A percentile compares a stretch with the other conserved stretches of the same genome.
phyloP scores from a whole-genome alignment of 2,113 vertebrate genomes.

The Climacteris rufus region DNA sequence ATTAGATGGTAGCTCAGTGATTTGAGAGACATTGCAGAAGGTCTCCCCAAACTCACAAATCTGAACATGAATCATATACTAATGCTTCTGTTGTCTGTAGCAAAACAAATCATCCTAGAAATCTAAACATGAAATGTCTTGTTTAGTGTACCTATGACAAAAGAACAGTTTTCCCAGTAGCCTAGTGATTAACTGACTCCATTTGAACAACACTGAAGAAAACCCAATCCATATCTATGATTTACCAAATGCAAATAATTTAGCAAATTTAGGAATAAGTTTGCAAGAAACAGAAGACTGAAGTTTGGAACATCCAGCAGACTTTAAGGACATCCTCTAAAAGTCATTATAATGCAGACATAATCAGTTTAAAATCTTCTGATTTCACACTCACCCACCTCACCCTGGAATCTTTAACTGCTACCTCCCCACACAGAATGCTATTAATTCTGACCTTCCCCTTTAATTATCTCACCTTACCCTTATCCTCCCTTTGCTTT shows the following conservation, averaged over 20 bases:
- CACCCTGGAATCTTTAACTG: neutral
- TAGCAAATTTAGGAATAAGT: neutral
- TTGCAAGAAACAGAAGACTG: neutral
- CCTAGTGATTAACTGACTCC: neutral
- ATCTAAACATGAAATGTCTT: neutral
- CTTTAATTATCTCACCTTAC: neutral
- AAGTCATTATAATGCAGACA: neutral
- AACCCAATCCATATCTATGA: neutral
- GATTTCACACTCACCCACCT: neutral
- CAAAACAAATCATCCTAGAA: neutral
- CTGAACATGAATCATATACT: neutral
- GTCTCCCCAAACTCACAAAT: neutral
- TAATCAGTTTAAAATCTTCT: neutral
- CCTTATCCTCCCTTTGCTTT: neutral
- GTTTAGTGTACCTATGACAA: neutral
- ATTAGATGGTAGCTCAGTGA: neutral
- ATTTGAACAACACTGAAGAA: neutral
- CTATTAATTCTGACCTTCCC: neutral
- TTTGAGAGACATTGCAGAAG: neutral
- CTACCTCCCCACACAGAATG: neutral
- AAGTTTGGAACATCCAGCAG: neutral
- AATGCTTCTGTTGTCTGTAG: neutral
- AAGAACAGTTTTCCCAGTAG: neutral
- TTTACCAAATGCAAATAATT: neutral
- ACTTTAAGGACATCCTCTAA: neutral